Evolutionary conservation across 2,113 vertebrate genomes (phyloP), one percentile per base, ranked within the genome.

Genomic region (Aegypius monachus): DNA sequence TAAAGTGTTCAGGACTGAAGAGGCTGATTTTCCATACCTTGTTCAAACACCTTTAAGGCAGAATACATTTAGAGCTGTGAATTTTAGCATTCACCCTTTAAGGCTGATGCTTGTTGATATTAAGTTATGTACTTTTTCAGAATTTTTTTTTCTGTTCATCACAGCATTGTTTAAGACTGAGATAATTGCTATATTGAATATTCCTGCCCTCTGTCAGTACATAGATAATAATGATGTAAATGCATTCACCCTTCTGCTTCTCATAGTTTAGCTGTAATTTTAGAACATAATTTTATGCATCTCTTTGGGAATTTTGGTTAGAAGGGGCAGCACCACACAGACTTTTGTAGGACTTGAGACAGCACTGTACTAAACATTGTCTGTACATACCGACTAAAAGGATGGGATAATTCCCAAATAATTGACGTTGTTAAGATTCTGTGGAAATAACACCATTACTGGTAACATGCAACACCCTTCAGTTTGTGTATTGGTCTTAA

Each of bases 121-220:
- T 32, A 73, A 73, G n/a, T 72, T 81, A 78, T 18, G 50, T 67
- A 31, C 21, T 74, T 94, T 53, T 40, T 63, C 66, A 63, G 63
- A 70, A 16, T 7, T 36, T 40, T 71, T 79, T 82, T 87, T 91
- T 67, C 71, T 86, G 26, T 53, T 94, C 36, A 61, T 91, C 82
- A 73, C 58, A 42, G 20, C 62, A 16, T 83, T 95, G 48, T 78
- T 95, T 87, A 85, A 93, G 81, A 73, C 40, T 61, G 80, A 87
- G 80, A 82, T 95, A 94, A 96, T 93, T 88, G 68, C 67, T 86
- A 8, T 91, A 72, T 59, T 2, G 5, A 91, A 85, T 92, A 75
- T 96, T 92, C 71, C 53, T 97, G 90, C 93, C 81, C 84, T 93
- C 71, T 94, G 86, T 96, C 78, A 95, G 92, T 88, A 75, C 68